These are phyloP conservation scores for Ivindomyrus marchei DNA, from an alignment of 2,113 vertebrate species.

Conservation along the genomic window DNA sequence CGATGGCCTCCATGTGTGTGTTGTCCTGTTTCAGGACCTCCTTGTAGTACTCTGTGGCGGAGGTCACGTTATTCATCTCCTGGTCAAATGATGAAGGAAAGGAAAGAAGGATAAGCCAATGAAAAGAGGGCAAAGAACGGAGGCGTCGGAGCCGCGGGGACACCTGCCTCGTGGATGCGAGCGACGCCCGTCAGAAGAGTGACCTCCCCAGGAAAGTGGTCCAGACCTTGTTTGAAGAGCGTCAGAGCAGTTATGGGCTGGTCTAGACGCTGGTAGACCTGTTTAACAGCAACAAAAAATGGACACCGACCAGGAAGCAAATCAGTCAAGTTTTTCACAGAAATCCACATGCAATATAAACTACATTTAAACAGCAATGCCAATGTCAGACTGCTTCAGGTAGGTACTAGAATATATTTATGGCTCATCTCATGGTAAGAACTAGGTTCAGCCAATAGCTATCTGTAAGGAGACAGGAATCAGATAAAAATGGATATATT, in stretches of 20 bases:
- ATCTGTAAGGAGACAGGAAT: neutral
- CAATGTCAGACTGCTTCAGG: neutral
- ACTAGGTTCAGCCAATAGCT: neutral
- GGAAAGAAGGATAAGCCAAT: neutral
- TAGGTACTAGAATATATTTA: neutral
- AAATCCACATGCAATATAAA: neutral
- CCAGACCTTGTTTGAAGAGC: conserved; percentile 90
- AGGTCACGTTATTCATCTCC: conserved; percentile 88
- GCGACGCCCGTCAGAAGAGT: conserved; percentile 87
- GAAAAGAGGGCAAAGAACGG: neutral
- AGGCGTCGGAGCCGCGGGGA: neutral
- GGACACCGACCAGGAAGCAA: neutral
- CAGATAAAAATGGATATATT: neutral
- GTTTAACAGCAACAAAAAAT: conserved; percentile 22
- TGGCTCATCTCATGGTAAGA: neutral
- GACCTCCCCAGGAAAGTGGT: conserved; percentile 90
- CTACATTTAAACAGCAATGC: neutral
- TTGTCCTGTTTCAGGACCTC: conserved; percentile 93
- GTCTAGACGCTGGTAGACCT: conserved; percentile 91
- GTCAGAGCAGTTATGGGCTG: conserved; percentile 87
- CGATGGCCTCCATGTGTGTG: conserved; percentile 90
- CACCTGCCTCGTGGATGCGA: conserved; percentile 78
- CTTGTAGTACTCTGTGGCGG: conserved; percentile 88
- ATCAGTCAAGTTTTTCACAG: neutral
- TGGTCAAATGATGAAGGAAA: conserved; percentile 38